phyloP scores from a whole-genome alignment of 2,113 vertebrate genomes.

The Ictidomys tridecemlineatus region DNA sequence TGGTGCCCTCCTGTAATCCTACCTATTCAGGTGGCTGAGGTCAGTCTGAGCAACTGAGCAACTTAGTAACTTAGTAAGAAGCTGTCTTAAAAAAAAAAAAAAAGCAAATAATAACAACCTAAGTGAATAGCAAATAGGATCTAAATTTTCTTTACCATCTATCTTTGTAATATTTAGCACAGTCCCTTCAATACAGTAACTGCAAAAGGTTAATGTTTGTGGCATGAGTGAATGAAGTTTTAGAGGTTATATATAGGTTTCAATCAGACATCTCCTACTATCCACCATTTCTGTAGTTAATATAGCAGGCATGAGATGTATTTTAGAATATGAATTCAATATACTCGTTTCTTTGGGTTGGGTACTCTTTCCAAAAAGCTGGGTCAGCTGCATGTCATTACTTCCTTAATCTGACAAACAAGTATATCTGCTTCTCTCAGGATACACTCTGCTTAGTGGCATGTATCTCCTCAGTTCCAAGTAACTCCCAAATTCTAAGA shows the following conservation, averaged over 20 bases:
- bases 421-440: background rate
- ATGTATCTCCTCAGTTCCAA: background rate
- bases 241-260: background rate
- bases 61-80: background rate
- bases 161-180: background rate
- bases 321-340: background rate
- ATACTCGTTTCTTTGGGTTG: background rate
- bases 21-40: background rate
- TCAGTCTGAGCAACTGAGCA: no score
- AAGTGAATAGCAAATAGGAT: background rate
- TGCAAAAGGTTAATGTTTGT: background rate
- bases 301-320: background rate
- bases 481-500: background rate
- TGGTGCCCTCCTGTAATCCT: background rate
- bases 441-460: background rate
- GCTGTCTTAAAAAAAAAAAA: background rate
- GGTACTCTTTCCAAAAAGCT: background rate
- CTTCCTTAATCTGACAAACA: conserved; percentile 33
- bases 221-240: background rate
- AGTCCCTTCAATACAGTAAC: background rate
- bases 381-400: background rate
- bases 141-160: background rate
- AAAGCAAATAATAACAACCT: background rate
- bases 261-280: background rate
- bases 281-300: background rate